Evolutionary conservation across 2,113 vertebrate genomes (phyloP).

Genomic region (Chunga burmeisteri): DNA sequence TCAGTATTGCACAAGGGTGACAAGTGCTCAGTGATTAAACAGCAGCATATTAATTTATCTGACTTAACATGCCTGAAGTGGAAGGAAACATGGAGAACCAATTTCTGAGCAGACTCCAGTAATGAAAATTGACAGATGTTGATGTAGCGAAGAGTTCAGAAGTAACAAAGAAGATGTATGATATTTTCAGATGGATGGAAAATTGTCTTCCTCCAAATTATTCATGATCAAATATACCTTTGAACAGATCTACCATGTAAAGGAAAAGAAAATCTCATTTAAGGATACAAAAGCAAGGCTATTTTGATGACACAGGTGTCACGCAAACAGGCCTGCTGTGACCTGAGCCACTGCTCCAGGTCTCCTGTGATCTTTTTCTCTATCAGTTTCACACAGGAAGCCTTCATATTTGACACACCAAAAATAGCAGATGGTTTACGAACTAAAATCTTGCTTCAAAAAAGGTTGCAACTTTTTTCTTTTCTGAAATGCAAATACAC

Average conservation of each 20-base stretch:
- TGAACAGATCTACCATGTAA: constrained; percentile 11
- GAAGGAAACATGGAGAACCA: constrained; percentile 9
- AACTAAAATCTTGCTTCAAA: background rate
- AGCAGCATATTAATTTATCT: constrained; percentile 14
- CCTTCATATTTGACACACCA: background rate
- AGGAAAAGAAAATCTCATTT: constrained; percentile 10
- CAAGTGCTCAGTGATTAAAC: constrained; percentile 25
- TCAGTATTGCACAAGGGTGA: constrained; percentile 29
- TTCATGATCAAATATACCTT: constrained; percentile 23
- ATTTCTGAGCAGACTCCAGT: background rate
- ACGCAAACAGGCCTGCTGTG: constrained; percentile 18
- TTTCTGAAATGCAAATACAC: background rate
- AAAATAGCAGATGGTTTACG: constrained; percentile 21
- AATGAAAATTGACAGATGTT: constrained; percentile 10
- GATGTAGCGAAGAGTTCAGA: background rate
- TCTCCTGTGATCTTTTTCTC: constrained; percentile 46
- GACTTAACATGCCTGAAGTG: background rate
- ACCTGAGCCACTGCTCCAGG: constrained; percentile 36
- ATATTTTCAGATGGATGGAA: background rate
- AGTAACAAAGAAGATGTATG: background rate
- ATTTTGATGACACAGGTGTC: constrained; percentile 22
- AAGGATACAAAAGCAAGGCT: background rate
- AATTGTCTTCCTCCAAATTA: constrained; percentile 11
- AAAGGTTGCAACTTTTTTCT: background rate
- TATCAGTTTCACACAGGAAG: constrained; percentile 25